A percentile compares a stretch with the other conserved stretches of the same genome.
Evolutionary conservation across 1,140 invertebrate genomes (phyloP).

Genomic region (Procambarus virginalis): DNA sequence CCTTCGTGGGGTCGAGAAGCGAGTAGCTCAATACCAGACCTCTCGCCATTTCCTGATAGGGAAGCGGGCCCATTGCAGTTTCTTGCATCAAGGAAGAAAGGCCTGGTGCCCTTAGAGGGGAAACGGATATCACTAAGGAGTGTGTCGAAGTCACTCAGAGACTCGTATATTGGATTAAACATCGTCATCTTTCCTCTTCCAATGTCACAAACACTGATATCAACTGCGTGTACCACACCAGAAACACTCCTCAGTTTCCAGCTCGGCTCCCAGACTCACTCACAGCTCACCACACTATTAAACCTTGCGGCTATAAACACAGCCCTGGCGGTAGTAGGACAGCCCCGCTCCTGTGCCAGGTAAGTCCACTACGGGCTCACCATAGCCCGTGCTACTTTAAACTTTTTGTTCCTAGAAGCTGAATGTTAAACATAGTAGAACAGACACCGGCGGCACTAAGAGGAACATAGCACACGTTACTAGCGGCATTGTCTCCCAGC

Average conservation of each 20-base stretch:
- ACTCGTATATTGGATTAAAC: conserved; percentile 46
- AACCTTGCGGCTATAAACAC: too few species aligned
- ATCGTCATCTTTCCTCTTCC: background rate
- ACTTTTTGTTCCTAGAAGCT: too few species aligned
- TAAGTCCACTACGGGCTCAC: too few species aligned
- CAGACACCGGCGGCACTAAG: background rate
- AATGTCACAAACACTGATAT: background rate
- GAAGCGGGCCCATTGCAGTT: background rate
- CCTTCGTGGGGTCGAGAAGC: background rate
- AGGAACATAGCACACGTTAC: background rate
- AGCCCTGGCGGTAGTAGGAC: too few species aligned
- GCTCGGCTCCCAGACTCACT: background rate
- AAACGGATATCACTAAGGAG: background rate
- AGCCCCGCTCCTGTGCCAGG: too few species aligned
- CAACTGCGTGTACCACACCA: background rate
- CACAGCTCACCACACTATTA: too few species aligned
- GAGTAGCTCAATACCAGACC: background rate
- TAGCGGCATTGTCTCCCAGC: background rate
- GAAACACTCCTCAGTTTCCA: background rate
- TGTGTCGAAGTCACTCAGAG: conserved; percentile 22
- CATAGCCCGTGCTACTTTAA: too few species aligned
- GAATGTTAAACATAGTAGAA: background rate
- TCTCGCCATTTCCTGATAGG: background rate
- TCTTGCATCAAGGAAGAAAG: background rate
- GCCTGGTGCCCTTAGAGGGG: background rate